Base-by-base conservation (phyloP, 2,797 vertebrate genomes). In the Enteromius unitaeniatus region DNA sequence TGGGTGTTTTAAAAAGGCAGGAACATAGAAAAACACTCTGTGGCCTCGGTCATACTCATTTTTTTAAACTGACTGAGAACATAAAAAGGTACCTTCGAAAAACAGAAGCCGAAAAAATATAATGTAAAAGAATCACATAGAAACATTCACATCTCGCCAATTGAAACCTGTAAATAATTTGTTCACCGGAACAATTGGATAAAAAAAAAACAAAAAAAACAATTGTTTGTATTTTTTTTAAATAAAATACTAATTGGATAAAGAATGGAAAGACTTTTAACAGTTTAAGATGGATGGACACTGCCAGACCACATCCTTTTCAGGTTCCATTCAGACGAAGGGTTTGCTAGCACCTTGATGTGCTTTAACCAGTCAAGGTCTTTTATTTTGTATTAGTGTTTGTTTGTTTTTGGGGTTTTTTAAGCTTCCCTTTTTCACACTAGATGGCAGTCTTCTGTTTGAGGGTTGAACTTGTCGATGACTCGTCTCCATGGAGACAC, bases 221-320 rank as follows among this genome's bases (percentile, higher is more conserved):
- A 40, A 28, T 86, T 82, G 88, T 89, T 92, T 95, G 94, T 95
- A 89, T 93, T 94, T 91, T 95, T 95, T 95, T 95, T 94, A 82
- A 90, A 88, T 89, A n/a, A 86, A 90, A 91, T 89, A 90, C 88
- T 77, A 87, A 34, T 28, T 88, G 87, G 81, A 81, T 73, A 85
- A 87, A 88, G 85, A 62, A 74, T 85, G 91, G 87, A 84, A 85
- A 90, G 91, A 90, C 78, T 45, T 87, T 82, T 82, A 72, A 64
- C 78, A 28, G 82, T 55, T 79, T 72, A 74, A 72, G 58, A 84
- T 77, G 62, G 68, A 86, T 78, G 58, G 88, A 87, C 90, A 93
- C 92, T 94, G 93, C 91, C 93, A 93, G 90, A 93, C 87, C 23
- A 81, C 85, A 89, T 86, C 69, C 78, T 88, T 85, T 80, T 34